These are phyloP conservation scores for Machimus atricapillus DNA, from an alignment of 2,888 invertebrate genomes.

Conservation along the genomic window DNA sequence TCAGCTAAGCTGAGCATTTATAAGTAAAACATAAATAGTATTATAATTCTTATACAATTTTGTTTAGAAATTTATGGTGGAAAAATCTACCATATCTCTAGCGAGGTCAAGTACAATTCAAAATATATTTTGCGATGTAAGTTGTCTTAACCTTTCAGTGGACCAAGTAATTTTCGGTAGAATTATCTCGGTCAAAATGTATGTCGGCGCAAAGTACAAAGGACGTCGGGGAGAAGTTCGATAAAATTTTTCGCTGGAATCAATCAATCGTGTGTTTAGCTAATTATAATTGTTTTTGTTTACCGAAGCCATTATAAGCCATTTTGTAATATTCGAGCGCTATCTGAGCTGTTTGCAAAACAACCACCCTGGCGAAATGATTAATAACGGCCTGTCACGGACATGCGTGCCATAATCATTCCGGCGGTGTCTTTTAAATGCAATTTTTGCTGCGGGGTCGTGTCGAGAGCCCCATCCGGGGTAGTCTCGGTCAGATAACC, in stretches of 20 bases:
- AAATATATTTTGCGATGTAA: neutral
- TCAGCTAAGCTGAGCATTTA: no score
- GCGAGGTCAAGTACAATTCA: neutral
- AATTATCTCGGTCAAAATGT: neutral
- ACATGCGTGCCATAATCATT: neutral
- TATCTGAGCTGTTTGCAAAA: neutral
- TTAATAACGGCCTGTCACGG: neutral
- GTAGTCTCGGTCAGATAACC: neutral
- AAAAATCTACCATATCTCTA: neutral
- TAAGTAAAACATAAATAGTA: no score
- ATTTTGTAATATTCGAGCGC: neutral
- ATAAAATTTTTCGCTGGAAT: neutral
- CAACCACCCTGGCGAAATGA: neutral
- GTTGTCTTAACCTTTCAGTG: neutral
- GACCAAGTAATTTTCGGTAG: neutral
- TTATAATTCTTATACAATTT: no score
- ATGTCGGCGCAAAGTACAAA: neutral
- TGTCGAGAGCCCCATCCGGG: neutral
- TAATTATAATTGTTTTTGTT: neutral
- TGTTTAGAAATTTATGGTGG: neutral
- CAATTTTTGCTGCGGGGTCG: neutral
- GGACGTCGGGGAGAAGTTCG: neutral
- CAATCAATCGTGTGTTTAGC: neutral
- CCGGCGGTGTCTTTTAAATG: neutral
- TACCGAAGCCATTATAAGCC: neutral